phyloP scores from a whole-genome alignment of 2,888 invertebrate genomes.

The Fabriciana adippe region DNA sequence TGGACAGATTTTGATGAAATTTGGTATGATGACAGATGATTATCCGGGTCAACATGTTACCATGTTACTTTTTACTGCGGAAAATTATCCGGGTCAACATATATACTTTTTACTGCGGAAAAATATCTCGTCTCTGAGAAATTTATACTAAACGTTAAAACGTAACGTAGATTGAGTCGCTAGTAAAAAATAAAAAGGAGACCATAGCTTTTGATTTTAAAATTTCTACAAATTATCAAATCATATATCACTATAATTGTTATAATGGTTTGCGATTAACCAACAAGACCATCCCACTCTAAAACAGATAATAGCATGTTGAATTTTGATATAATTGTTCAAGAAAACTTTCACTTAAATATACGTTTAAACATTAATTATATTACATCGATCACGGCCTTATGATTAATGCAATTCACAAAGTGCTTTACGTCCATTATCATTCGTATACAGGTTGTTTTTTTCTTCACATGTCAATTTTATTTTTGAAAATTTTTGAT shows the following conservation, averaged over 20 bases:
- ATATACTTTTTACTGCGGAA: no score
- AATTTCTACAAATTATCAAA: no score
- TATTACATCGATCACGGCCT: constrained; percentile 45
- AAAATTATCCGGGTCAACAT: no score
- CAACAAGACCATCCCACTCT: constrained; percentile 27
- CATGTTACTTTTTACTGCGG: no score
- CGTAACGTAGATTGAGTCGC: no score
- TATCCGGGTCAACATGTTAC: no score
- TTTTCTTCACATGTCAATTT: not conserved
- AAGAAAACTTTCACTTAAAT: constrained; percentile 41
- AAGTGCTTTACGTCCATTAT: constrained; percentile 40
- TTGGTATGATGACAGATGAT: no score
- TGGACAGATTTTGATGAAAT: no score
- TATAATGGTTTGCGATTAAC: not conserved
- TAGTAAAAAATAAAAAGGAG: no score
- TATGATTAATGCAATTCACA: constrained; percentile 60
- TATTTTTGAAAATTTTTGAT: not conserved
- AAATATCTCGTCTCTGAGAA: no score
- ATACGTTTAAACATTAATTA: constrained; percentile 41
- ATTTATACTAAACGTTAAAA: no score
- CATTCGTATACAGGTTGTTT: constrained; percentile 43
- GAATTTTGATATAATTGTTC: constrained; percentile 34
- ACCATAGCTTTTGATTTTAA: no score
- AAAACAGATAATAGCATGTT: constrained; percentile 22
- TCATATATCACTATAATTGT: not conserved